These are phyloP conservation scores for Cancer borealis DNA, from an alignment of 2,888 invertebrate species.

Conservation along the genomic window DNA sequence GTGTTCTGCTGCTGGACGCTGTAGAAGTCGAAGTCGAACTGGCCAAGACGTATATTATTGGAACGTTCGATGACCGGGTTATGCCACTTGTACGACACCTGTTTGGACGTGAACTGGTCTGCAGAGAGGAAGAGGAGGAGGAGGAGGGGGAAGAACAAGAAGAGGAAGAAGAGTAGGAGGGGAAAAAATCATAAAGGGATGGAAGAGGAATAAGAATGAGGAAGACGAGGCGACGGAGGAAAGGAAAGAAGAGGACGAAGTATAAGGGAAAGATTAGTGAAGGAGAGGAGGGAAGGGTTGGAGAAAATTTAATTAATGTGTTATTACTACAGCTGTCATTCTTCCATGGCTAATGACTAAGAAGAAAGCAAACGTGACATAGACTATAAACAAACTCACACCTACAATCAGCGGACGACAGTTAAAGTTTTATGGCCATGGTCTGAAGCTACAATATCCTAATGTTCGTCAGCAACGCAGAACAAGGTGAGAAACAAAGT, in stretches of 20 bases:
- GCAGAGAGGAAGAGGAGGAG: neutral
- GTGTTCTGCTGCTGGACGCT: slow-evolving; percentile 64
- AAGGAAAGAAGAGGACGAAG: neutral
- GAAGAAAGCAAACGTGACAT: too few relatives aligned
- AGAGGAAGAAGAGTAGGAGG: neutral
- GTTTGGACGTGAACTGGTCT: slow-evolving; percentile 67
- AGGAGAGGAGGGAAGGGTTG: neutral
- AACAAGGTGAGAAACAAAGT: too few relatives aligned
- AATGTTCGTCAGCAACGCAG: too few relatives aligned
- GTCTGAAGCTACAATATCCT: too few relatives aligned
- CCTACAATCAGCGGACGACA: too few relatives aligned
- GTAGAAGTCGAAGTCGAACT: slow-evolving; percentile 70
- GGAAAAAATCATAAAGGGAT: neutral
- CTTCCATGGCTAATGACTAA: too few relatives aligned
- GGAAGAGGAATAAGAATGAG: neutral
- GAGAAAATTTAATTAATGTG: neutral
- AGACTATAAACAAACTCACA: too few relatives aligned
- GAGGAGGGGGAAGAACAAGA: neutral
- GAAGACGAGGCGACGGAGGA: neutral
- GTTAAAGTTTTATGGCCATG: too few relatives aligned
- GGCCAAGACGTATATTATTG: slow-evolving; percentile 55
- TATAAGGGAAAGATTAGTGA: neutral
- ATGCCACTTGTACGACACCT: slow-evolving; percentile 66
- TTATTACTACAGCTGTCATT: too few relatives aligned
- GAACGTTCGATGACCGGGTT: slow-evolving; percentile 45